Base-by-base conservation (phyloP, 2,797 vertebrate species). In the Oreortyx pictus region DNA sequence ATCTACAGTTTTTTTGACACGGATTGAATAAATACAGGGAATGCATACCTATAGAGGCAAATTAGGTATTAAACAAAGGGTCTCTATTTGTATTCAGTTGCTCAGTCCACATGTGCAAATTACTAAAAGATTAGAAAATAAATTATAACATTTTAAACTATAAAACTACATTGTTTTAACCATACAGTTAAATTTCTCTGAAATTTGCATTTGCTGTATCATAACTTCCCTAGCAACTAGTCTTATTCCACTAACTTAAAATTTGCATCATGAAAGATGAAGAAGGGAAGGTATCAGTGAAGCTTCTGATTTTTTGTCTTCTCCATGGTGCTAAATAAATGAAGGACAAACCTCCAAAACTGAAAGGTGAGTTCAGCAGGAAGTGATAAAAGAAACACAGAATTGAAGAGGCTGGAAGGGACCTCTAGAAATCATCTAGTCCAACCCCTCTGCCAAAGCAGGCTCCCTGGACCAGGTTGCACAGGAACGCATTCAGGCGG, bases 201-300 rank as follows among this genome's bases (percentile, higher is more conserved):
- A 86, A 86, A 88, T 84, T 76, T 68, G 65, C 64, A 62, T 82
- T 67, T 47, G 82, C 61, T 74, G 81, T 77, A 91, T 85, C 86
- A 92, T 82, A 52, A 80, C 89, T 93, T 94, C 79, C 89, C 89
- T 70, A 77, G 89, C 54, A 67, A 90, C 87, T 84, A 82, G 93
- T 82, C 90, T 89, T 23, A 95, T 16, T 70, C 90, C 25, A 41
- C 84, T 84, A 81, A 85, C 60, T 46, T 3, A 82, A 67, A 29
- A 52, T 80, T 71, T 56, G 14, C 37, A 54, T 50, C 81, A 46
- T 8, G 16, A 92, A 25, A 56, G 31, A 75, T 31, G 5, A 93
- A 46, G 78, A 88, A 94, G 15, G 52, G 33, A 81, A 96, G 78
- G 66, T 20, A 75, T 31, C 24, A 73, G 66, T 47, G 81, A 89